Percentiles rank a stretch among this genome's conserved stretches.
phyloP scores from a whole-genome alignment of 2,888 invertebrate species.

The Pheosia gnoma region DNA sequence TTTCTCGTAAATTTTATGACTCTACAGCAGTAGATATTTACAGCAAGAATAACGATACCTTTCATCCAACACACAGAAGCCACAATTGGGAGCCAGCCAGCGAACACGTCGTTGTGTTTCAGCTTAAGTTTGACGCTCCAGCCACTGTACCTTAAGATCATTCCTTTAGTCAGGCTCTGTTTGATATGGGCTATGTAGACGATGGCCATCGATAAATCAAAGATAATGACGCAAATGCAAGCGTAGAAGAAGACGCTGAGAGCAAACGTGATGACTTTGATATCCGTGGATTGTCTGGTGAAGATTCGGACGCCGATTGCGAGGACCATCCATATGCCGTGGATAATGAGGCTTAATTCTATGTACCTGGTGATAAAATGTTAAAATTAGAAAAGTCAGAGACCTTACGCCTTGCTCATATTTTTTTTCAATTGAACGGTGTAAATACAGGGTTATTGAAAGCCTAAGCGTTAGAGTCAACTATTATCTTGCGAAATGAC shows the following conservation, averaged over 20 bases:
- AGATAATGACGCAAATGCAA: constrained; percentile 46
- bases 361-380: constrained; percentile 54
- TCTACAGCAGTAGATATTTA: constrained; percentile 62
- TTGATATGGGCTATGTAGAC: constrained; percentile 69
- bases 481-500: no score
- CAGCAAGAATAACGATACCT: constrained; percentile 50
- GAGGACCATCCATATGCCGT: constrained; percentile 55
- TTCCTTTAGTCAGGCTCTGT: constrained; percentile 65
- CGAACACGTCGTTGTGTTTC: constrained; percentile 54
- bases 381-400: not conserved
- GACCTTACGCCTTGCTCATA: no score
- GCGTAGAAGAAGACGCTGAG: constrained; percentile 48
- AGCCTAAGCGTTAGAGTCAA: no score
- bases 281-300: constrained; percentile 25
- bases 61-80: constrained; percentile 64
- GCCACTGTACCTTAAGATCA: constrained; percentile 68
- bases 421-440: no score
- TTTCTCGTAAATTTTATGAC: constrained; percentile 35
- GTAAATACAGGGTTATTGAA: no score
- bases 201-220: constrained; percentile 69
- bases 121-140: constrained; percentile 62
- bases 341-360: constrained; percentile 50
- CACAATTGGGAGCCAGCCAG: constrained; percentile 66
- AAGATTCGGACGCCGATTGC: constrained; percentile 45
- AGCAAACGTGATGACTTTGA: constrained; percentile 38